Base-by-base conservation (phyloP, 2,888 invertebrate genomes). In the Platycnemis pennipes region DNA sequence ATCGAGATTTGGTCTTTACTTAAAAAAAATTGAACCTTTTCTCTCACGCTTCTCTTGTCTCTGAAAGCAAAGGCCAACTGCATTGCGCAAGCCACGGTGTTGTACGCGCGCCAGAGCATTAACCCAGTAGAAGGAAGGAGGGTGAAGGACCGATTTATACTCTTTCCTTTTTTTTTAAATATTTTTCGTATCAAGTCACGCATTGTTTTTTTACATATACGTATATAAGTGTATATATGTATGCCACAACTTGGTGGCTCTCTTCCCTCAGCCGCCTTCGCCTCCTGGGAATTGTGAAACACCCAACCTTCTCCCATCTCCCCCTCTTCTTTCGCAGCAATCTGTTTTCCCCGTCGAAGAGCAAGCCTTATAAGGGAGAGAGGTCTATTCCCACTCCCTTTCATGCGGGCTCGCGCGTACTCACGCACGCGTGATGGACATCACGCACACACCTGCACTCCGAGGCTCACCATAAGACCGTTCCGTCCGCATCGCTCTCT, bases 251-350 rank as follows among this genome's bases (percentile, higher is more conserved):
- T 26, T 26, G n/a, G 11, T n/a, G n/a, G n/a, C 26, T n/a, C 45
- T 7, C 46, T 22, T 45, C 87, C 31, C 37, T 5, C 45, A 8
- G 44, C 45, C n/a, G 26, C 87, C 87, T 87, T n/a, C 44, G 46
- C 87, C 89, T 56, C 19, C n/a, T 63, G 45, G 56, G 44, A 91
- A 91, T 91, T 91, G 91, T 69, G 91, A 91, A 91, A 87, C 87
- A n/a, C 46, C 77, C 37, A 31, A 37, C 37, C 26, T 37, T 53
- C 63, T n/a, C n/a, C 22, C 63, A 63, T 26, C 11, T 11, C 77
- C 77, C 31, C 22, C 77, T 37, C 77, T 26, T 26, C 77, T 31
- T 37, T 46, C 26, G 26, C n/a, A 0, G 44, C 87, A 87, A 91
- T 69, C 91, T 69, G 45, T 69, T 63, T 63, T 46, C 46, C 87